Conservation (phyloP, 2,797 vertebrate species). For the Pseudochirops cupreus region DNA sequence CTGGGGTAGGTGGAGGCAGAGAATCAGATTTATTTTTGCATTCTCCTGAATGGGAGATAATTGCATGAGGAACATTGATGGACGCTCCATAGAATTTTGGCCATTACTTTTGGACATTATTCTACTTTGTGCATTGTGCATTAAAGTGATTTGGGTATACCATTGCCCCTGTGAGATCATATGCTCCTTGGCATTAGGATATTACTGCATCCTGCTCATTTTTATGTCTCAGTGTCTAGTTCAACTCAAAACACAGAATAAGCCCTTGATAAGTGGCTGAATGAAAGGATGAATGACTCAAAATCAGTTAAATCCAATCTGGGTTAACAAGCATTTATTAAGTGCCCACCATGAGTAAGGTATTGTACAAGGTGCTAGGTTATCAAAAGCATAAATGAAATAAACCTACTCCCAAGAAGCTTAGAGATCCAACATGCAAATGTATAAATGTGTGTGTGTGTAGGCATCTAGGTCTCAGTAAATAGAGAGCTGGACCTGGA, state of each 20-base stretch:
- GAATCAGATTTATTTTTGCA: neutral
- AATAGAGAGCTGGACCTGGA: neutral
- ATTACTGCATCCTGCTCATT: neutral
- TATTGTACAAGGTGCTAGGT: neutral
- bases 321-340: neutral
- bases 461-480: neutral
- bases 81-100: neutral
- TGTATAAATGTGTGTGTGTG: neutral
- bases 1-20: no score
- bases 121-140: neutral
- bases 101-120: neutral
- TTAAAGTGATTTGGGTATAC: neutral
- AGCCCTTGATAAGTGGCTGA: neutral
- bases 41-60: neutral
- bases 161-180: neutral
- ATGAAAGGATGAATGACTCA: neutral
- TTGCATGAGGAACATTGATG: neutral
- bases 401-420: neutral
- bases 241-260: neutral
- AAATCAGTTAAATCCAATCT: neutral
- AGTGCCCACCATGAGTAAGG: neutral
- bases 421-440: neutral
- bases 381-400: neutral
- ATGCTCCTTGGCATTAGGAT: neutral
- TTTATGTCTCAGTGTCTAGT: neutral